Evolutionary conservation across 2,113 vertebrate genomes (phyloP).

Genomic region (Istiophorus platypterus): DNA sequence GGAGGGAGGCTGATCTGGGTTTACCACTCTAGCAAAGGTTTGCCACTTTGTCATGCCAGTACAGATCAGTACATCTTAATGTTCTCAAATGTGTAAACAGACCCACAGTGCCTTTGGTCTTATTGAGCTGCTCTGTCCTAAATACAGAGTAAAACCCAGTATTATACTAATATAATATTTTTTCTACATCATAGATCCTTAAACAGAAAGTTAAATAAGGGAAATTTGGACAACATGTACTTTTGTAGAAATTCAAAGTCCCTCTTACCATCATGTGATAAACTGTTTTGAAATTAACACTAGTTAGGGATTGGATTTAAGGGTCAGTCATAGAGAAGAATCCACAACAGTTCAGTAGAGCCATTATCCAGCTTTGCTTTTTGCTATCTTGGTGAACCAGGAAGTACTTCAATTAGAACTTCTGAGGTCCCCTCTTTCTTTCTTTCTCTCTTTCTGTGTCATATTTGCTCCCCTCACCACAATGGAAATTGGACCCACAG

Average conservation of each 20-base stretch:
- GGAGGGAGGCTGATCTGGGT: neutral
- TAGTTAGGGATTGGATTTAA: neutral
- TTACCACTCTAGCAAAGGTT: neutral
- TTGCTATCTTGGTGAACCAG: conserved; percentile 49
- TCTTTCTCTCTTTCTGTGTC: conserved; percentile 33
- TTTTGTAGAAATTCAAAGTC: neutral
- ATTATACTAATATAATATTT: neutral
- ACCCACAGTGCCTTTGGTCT: neutral
- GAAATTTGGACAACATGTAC: conserved; percentile 4
- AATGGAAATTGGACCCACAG: conserved; percentile 69
- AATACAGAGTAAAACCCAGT: neutral
- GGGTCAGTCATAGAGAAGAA: conserved; percentile 19
- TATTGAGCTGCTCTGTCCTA: neutral
- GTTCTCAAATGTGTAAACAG: neutral
- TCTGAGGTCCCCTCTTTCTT: neutral
- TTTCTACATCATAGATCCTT: neutral
- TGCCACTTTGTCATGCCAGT: neutral
- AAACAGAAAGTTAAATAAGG: neutral
- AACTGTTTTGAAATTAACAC: conserved; percentile 28
- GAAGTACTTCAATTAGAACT: conserved; percentile 50
- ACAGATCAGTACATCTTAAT: conserved; percentile 8
- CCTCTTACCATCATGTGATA: conserved; percentile 1
- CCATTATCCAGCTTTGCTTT: conserved; percentile 40
- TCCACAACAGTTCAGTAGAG: conserved; percentile 19
- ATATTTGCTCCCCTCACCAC: conserved; percentile 26